phyloP scores from a whole-genome alignment of 1,140 invertebrate species.

The Neuroterus valhalla region DNA sequence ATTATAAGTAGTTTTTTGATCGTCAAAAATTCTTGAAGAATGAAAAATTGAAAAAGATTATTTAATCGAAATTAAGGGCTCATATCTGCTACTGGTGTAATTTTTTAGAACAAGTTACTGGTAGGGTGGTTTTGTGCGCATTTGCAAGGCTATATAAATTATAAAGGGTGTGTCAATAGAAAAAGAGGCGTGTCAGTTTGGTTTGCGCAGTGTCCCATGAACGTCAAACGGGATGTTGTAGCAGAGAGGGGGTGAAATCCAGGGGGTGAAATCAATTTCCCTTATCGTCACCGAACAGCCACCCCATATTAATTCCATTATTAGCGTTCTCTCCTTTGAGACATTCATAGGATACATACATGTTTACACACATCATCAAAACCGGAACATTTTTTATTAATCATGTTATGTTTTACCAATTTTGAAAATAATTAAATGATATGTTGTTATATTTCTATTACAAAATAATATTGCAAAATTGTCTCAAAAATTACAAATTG shows the following conservation, averaged over 20 bases:
- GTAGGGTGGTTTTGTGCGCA: constrained; percentile 31
- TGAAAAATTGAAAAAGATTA: background rate
- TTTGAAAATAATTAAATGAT: no score
- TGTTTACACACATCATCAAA: background rate
- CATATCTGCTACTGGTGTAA: background rate
- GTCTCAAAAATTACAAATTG: no score
- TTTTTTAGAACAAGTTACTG: constrained; percentile 4
- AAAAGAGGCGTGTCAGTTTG: constrained; percentile 57
- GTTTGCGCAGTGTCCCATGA: constrained; percentile 67
- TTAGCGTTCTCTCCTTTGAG: constrained; percentile 60
- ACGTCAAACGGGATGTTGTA: constrained; percentile 55
- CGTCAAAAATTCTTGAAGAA: no score
- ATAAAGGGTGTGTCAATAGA: constrained; percentile 51
- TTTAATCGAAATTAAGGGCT: background rate
- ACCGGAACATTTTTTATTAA: no score
- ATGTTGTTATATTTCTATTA: no score
- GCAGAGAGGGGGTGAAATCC: constrained; percentile 23
- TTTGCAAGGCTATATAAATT: constrained; percentile 4
- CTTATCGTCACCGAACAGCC: constrained; percentile 68
- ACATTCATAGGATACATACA: background rate
- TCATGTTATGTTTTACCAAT: no score
- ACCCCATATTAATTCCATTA: constrained; percentile 65
- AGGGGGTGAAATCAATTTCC: constrained; percentile 69
- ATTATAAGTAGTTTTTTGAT: no score
- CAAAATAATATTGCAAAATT: no score